Evolutionary conservation across 1,140 invertebrate species (phyloP), one percentile per base, ranked within the genome.

Genomic region (Araneus ventricosus): DNA sequence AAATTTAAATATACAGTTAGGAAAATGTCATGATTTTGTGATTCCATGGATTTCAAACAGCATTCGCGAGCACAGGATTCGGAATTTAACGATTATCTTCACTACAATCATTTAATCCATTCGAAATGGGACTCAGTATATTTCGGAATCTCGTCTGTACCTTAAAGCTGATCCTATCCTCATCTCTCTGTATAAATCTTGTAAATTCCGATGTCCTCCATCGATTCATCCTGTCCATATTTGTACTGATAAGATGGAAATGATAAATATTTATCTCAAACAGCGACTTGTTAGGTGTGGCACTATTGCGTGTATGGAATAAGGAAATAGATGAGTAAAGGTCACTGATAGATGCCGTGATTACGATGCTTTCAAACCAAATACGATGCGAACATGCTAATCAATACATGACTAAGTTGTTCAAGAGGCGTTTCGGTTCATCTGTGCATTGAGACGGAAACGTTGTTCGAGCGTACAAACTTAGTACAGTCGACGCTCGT

Each of bases 221-320:
- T 52, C 82, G 39, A 84, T 84, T 52, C 82, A 84, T 41, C 39
- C n/a, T 52, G 39, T 84, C 82, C 30, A 52, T 84, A 84, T 84
- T 84, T 45, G 82, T 27, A 57, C n/a, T 57, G 82, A 84, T 84
- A 84, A 52, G 82, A 84, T 30, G 39, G 39, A 17, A 84, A 84
- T 84, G 82, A 84, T 57, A 84, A 84, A 84, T 84, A 84, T 84
- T 84, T 84, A 84, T 84, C 82, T 84, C 8, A 45, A 4, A 24
- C 20, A 45, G n/a, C 41, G 45, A 57, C 82, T 14, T 20, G 82
- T 30, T 84, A 84, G 82, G 70, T 75, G 70, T 30, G 70, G 70
- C 70, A 75, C 34, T n/a, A 20, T 34, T 75, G 70, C 70, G 70
- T 37, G 70, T 75, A 67, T 67, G 10, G 30, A 22, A 27, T 20